Base-by-base conservation (phyloP, 2,888 invertebrate genomes). In the Drosophila pullipes region DNA sequence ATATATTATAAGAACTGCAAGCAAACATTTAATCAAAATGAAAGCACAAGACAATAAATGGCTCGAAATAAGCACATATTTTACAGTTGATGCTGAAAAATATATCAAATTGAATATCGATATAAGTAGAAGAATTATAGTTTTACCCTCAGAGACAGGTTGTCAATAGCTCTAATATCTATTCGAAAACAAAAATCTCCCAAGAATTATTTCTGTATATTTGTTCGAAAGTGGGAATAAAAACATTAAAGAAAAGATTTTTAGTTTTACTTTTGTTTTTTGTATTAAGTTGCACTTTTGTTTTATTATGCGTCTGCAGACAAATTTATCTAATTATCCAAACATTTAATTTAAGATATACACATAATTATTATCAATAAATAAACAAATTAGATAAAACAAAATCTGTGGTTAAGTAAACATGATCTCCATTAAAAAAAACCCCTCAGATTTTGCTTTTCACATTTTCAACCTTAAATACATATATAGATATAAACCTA, bases 251-350 rank as follows among this genome's bases (percentile, higher is more conserved):
- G 16, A 25, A 47, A 47, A 25, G 4, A 25, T 47, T 7, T 16
- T 47, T 9, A 4, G 16, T 25, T 47, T 47, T 25, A 16, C 0
- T 2, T 11, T 44, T 11, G 11, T 22, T 44, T 44, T 22, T 44
- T 35, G 33, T 22, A 7, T 13, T 16, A 47, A 47, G 16, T 25
- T 47, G 9, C 13, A 47, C 47, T 47, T 47, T 47, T 25, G 4
- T 47, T 47, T 47, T 25, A 25, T 25, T 16, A 47, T 7, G 16
- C 9, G 25, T 35, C 65, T 33, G 18, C 62, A 9, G 28, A 47
- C 25, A 31, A 65, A 66, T 50, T 65, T 1, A 39, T 25, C 66
- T 65, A 65, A 16, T 66, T 66, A 22, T n/a, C 47, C 25, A 47
- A 2, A 16, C 9, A 47, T 25, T 47, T 47, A 9, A 47, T 47